Evolutionary conservation across 2,113 vertebrate species (phyloP), one percentile per base, ranked within the genome.

Genomic region (Pseudorectes ferrugineus): DNA sequence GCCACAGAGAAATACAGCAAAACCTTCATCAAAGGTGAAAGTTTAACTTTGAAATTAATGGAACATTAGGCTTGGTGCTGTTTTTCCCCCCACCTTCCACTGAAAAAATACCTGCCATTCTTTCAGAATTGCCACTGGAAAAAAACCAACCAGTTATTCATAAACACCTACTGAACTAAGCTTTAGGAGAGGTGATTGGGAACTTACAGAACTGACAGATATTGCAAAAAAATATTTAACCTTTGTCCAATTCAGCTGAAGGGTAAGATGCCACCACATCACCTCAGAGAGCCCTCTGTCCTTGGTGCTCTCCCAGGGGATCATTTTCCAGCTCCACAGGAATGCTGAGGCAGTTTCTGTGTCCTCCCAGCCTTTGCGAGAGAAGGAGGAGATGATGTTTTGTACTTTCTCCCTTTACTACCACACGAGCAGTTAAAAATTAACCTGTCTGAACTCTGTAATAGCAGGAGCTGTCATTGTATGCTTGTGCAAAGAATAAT

Each of bases 391-490:
- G 71, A 40, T 55, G 26, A 31, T 57, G 52, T 29, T 83, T 79
- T 90, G 33, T 85, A 29, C 31, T 92, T 73, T 79, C 38, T 82
- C 12, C 25, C 11, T 73, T 57, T 65, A 48, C 28, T 82, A n/a
- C n/a, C 40, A 11, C 12, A 25, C 14, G 15, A 40, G 46, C 55
- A 73, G 51, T 76, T 79, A 89, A 95, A 92, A 85, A 93, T 90
- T 92, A 94, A 93, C 94, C 85, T 55, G 43, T 65, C 70, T 83
- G 85, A 90, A 88, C 58, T 57, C 29, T 25, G 21, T 72, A 75
- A 72, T 25, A 79, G 66, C 85, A 85, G 81, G 29, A 85, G 58
- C 58, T 93, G 87, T 89, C 77, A 68, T 6, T 82, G 71, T 57
- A 12, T 73, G 45, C 35, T 76, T 79, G 62, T 76, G 75, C 54